Evolutionary conservation across 2,797 vertebrate species (phyloP).

Genomic region (Neomorphus geoffroyi): DNA sequence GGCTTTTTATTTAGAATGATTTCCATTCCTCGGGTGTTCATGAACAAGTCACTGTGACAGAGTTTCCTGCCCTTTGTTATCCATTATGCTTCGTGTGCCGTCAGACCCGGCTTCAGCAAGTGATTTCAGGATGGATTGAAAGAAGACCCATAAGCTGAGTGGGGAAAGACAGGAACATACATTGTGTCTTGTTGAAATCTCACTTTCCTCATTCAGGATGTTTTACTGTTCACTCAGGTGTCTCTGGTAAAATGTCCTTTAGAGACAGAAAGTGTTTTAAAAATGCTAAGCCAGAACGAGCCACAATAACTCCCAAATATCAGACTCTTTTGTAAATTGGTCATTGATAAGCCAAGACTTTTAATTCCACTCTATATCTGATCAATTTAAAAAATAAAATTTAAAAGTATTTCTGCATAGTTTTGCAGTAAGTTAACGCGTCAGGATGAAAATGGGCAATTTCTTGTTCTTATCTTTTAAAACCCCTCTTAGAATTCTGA

Average conservation of each 20-base stretch:
- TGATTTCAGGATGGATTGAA: background rate
- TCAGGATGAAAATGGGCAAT: background rate
- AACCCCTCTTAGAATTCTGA: background rate
- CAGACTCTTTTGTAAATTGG: background rate
- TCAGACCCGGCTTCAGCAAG: background rate
- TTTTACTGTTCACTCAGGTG: background rate
- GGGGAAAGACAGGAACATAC: background rate
- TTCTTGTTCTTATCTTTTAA: background rate
- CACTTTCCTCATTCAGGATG: background rate
- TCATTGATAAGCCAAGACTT: background rate
- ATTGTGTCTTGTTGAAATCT: background rate
- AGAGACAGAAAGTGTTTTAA: background rate
- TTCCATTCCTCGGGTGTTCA: background rate
- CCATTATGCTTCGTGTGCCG: background rate
- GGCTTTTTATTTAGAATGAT: background rate
- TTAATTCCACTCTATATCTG: background rate
- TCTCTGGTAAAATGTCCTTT: background rate
- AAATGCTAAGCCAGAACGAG: background rate
- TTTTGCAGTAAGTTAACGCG: background rate
- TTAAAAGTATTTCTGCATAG: background rate
- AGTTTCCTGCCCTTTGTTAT: conserved; percentile 30
- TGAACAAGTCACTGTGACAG: background rate
- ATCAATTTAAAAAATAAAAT: background rate
- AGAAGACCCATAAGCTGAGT: background rate
- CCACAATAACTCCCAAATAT: background rate